Conservation (phyloP, 1,140 invertebrate genomes). For the Bombus superbus region DNA sequence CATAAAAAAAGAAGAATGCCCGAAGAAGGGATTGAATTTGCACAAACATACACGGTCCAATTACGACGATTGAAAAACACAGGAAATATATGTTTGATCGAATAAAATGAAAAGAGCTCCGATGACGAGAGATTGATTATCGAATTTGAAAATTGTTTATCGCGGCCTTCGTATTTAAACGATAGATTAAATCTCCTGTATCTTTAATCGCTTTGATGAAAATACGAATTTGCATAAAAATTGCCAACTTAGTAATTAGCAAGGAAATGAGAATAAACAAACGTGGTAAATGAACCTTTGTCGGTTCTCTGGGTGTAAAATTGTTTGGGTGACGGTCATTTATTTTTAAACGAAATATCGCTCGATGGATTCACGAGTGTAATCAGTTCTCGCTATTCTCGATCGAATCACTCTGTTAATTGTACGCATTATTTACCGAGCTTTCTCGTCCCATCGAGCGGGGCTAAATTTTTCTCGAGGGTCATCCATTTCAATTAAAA, state of each 20-base stretch:
- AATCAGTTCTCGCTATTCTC: conserved; percentile 15
- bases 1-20: too few relatives aligned
- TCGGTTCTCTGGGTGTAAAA: neutral
- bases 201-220: neutral
- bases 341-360: neutral
- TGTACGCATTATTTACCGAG: conserved; percentile 18
- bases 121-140: too few relatives aligned
- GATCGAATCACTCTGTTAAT: conserved; percentile 28
- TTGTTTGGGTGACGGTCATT: neutral
- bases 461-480: conserved; percentile 16
- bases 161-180: too few relatives aligned
- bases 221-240: neutral
- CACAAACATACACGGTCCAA: too few relatives aligned
- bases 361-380: neutral
- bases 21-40: too few relatives aligned
- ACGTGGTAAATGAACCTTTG: neutral
- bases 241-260: neutral
- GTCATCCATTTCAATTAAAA: conserved; percentile 38
- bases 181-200: neutral
- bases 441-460: conserved; percentile 5
- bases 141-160: too few relatives aligned
- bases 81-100: too few relatives aligned
- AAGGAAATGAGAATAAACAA: neutral
- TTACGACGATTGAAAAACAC: too few relatives aligned
- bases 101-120: too few relatives aligned